Conservation (phyloP, 2,888 invertebrate species). For the Tenthredo amoena region DNA sequence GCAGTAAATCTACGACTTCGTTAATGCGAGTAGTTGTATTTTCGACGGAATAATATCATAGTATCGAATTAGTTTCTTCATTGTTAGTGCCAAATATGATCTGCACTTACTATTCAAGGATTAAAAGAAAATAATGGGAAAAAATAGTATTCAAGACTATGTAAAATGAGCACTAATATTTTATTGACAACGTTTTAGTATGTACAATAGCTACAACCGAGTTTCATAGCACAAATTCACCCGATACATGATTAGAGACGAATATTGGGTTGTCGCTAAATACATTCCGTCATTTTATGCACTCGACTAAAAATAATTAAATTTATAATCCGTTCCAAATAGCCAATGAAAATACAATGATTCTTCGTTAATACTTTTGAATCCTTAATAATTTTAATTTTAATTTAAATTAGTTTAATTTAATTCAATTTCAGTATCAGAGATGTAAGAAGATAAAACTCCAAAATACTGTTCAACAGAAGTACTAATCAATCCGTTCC, state of each 20-base stretch:
- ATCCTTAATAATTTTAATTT: slow-evolving; percentile 13
- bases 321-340: background rate
- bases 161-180: slow-evolving; percentile 38
- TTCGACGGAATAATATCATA: background rate
- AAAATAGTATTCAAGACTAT: background rate
- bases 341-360: slow-evolving; percentile 22
- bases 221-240: background rate
- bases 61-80: background rate
- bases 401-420: slow-evolving; percentile 3
- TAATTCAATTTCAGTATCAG: slow-evolving; percentile 14
- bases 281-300: background rate
- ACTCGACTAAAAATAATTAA: slow-evolving; percentile 37
- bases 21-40: background rate
- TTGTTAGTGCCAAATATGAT: too few relatives aligned
- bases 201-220: slow-evolving; percentile 7
- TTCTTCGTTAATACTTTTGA: slow-evolving; percentile 9
- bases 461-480: slow-evolving; percentile 28
- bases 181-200: slow-evolving; percentile 42
- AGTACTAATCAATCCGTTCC: slow-evolving; percentile 37
- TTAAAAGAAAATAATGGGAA: background rate
- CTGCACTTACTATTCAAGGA: background rate
- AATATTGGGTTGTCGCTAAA: slow-evolving; percentile 8
- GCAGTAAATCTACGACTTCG: background rate
- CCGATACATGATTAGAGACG: slow-evolving; percentile 1
- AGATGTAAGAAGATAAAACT: background rate